Conservation (phyloP, 2,888 invertebrate species). For the Artemia sp. region DNA sequence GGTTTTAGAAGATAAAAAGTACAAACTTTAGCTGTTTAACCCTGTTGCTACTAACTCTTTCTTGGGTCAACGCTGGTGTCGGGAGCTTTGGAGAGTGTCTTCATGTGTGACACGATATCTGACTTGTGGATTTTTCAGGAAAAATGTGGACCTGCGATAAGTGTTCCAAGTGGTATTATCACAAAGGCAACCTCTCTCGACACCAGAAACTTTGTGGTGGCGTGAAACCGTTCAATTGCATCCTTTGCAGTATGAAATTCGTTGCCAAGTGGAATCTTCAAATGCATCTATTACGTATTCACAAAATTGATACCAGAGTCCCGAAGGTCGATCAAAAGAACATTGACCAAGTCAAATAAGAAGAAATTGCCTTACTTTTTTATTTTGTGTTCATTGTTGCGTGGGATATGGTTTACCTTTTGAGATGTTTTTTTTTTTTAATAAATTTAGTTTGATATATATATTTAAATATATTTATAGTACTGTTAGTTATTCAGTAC, state of each 20-base stretch:
- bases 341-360: too few relatives aligned
- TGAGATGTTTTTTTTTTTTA: too few relatives aligned
- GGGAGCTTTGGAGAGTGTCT: slow-evolving; percentile 2
- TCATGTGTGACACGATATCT: background rate
- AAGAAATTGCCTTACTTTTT: too few relatives aligned
- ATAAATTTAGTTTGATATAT: too few relatives aligned
- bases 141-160: slow-evolving; percentile 5
- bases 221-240: background rate
- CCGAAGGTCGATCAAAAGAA: background rate
- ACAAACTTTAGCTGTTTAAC: too few relatives aligned
- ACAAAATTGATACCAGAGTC: background rate
- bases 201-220: slow-evolving; percentile 13
- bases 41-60: too few relatives aligned
- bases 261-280: slow-evolving; percentile 16
- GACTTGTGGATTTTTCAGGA: slow-evolving; percentile 9
- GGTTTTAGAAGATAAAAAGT: background rate
- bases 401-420: too few relatives aligned
- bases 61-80: background rate
- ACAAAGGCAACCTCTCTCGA: slow-evolving; percentile 15
- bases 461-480: too few relatives aligned
- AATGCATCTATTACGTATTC: slow-evolving; percentile 4
- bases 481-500: too few relatives aligned
- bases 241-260: background rate
- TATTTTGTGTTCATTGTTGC: too few relatives aligned
- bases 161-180: slow-evolving; percentile 14